phyloP scores from a whole-genome alignment of 2,888 invertebrate species.

The Cheilosia scutellata region DNA sequence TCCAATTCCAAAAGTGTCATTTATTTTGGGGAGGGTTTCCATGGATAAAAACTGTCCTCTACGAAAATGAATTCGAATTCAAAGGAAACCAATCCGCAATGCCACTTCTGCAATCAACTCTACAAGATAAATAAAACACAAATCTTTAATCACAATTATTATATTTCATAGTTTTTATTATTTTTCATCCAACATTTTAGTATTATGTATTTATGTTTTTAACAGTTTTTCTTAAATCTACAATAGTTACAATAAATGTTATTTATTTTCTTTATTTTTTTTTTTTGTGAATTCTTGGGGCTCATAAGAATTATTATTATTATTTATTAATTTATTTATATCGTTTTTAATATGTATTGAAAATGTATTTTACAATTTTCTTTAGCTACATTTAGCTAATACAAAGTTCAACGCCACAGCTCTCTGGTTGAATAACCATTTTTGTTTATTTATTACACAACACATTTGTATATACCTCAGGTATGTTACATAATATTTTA shows the following conservation, averaged over 20 bases:
- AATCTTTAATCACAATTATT: slow-evolving; percentile 32
- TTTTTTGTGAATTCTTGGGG: slow-evolving; percentile 78
- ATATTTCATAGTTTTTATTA: slow-evolving; percentile 29
- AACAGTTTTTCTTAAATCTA: slow-evolving; percentile 12
- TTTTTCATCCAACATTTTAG: slow-evolving; percentile 59
- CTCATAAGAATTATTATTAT: slow-evolving; percentile 78
- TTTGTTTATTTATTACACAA: slow-evolving; percentile 10
- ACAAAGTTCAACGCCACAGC: slow-evolving; percentile 44
- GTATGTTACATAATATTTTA: slow-evolving; percentile 5
- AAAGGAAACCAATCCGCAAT: not conserved
- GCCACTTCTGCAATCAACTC: not conserved
- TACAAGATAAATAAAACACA: not conserved
- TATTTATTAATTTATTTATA: not conserved
- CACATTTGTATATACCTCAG: too few relatives aligned
- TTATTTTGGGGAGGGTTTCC: too few relatives aligned
- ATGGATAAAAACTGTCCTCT: too few relatives aligned
- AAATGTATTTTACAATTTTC: slow-evolving; percentile 3
- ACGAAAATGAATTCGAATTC: too few relatives aligned
- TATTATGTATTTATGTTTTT: slow-evolving; percentile 15
- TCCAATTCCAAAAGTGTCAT: too few relatives aligned
- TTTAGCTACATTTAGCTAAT: not conserved
- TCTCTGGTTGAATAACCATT: slow-evolving; percentile 27
- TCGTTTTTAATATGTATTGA: not conserved
- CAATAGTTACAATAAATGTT: not conserved
- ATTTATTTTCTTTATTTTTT: not conserved